Evolutionary conservation across 2,888 invertebrate genomes (phyloP).

Genomic region (Stenodema calcarata): DNA sequence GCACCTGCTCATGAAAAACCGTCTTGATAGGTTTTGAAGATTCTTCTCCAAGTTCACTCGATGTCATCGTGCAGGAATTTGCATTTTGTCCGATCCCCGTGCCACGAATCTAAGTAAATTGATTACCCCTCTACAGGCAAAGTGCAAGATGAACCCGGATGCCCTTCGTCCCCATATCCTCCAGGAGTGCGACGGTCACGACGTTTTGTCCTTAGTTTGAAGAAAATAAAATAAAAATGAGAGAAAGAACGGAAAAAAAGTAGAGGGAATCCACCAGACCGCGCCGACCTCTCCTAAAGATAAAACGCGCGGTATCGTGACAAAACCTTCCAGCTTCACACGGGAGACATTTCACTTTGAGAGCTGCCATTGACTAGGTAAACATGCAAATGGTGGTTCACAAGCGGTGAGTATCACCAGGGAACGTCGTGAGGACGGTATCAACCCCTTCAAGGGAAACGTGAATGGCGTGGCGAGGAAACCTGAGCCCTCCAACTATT

Average conservation of each 20-base stretch:
- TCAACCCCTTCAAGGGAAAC: slow-evolving; percentile 39
- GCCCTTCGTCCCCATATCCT: not conserved
- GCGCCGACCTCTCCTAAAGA: not conserved
- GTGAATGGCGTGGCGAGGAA: slow-evolving; percentile 38
- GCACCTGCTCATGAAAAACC: no score
- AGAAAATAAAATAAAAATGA: not conserved
- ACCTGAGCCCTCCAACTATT: slow-evolving; percentile 9
- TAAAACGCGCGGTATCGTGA: slow-evolving; percentile 35
- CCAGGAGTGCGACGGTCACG: not conserved
- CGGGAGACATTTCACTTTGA: slow-evolving; percentile 47
- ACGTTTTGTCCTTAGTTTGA: not conserved
- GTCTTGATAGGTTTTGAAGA: no score
- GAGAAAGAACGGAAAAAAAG: not conserved
- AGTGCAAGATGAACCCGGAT: slow-evolving; percentile 12
- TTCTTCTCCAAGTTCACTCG: no score
- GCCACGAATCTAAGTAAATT: not conserved
- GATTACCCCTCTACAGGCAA: not conserved
- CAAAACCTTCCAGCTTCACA: slow-evolving; percentile 25
- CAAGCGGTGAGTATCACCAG: slow-evolving; percentile 13
- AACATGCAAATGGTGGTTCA: slow-evolving; percentile 46
- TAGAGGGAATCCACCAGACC: slow-evolving; percentile 6
- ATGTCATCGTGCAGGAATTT: no score
- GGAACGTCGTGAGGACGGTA: slow-evolving; percentile 34
- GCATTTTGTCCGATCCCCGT: no score
- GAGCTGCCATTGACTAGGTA: slow-evolving; percentile 45